These are phyloP conservation scores for Ypsolopha sequella DNA, from an alignment of 2,888 invertebrate species.

Conservation along the genomic window DNA sequence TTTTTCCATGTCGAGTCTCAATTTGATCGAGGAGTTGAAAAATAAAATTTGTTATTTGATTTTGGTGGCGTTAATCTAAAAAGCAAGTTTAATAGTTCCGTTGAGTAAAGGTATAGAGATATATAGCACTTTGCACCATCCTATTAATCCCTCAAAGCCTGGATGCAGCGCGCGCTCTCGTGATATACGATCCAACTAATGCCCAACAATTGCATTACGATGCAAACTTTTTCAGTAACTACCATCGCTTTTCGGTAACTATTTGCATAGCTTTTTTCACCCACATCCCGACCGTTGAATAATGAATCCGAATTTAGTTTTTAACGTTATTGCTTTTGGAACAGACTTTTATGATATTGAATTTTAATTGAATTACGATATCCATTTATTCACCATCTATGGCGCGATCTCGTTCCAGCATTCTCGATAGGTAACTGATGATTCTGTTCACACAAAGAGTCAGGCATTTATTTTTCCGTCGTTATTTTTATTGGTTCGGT, in stretches of 20 bases:
- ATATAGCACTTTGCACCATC: conserved; percentile 11
- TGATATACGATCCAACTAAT: conserved; percentile 66
- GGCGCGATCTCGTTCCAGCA: too few species aligned
- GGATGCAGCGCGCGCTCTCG: conserved; percentile 41
- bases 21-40: too few species aligned
- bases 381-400: neutral
- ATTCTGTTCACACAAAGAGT: too few species aligned
- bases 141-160: conserved; percentile 67
- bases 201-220: conserved; percentile 63
- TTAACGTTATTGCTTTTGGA: conserved; percentile 21
- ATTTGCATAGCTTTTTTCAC: conserved; percentile 33
- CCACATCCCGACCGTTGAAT: conserved; percentile 41
- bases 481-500: neutral
- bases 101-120: too few species aligned
- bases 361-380: conserved; percentile 4
- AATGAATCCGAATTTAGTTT: conserved; percentile 46
- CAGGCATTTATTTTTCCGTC: too few species aligned
- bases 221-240: conserved; percentile 66
- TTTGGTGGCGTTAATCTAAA: too few species aligned
- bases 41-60: too few species aligned
- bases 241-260: conserved; percentile 14
- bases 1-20: too few species aligned
- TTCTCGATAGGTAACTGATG: too few species aligned
- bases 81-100: too few species aligned
- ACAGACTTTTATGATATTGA: conserved; percentile 4